Base-by-base conservation (phyloP, 2,888 invertebrate genomes). In the Galerucella calmariensis region DNA sequence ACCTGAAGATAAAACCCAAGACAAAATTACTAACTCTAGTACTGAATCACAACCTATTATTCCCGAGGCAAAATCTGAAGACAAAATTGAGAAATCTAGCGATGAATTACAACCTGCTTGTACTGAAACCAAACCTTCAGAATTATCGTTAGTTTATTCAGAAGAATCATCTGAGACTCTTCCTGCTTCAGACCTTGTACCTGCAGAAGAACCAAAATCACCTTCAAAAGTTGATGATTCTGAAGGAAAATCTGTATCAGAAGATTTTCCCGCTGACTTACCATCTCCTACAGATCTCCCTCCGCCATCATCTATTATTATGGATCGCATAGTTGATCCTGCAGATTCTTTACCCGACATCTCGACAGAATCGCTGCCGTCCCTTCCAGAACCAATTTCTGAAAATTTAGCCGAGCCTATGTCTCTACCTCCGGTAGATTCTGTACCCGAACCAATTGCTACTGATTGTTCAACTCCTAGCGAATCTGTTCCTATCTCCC, bases 361-460 rank as follows among this genome's bases (percentile, higher is more conserved):
- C 53, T 88, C 87, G 35, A 86, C 87, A 61, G 87, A 85, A 82
- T 87, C 85, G 67, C 81, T 87, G 74, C 87, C 86, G 51, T 88
- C 86, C 68, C 83, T 85, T 67, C 87, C 85, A 16, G 87, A 85
- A 79, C 86, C 84, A 72, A 79, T 81, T 70, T 87, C 83, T 11
- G 87, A 87, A 76, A 85, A 85, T 81, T 80, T 87, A 76, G 85
- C 86, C 24, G 86, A 86, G 79, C 87, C 87, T 44, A 86, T 87
- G 86, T 87, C 87, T 74, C 81, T 88, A 79, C 87, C 87, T 16
- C 87, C 88, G n/a, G 85, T 87, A 66, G 87, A 87, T 77, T 84
- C 84, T 58, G 84, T 85, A 63, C 88, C 88, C 48, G 86, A 86
- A 79, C 87, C 88, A 27, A 85, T 87, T 62, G 84, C 85, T 67